These are phyloP conservation scores for Megalurothrips usitatus DNA, from an alignment of 2,888 invertebrate species.

Conservation along the genomic window DNA sequence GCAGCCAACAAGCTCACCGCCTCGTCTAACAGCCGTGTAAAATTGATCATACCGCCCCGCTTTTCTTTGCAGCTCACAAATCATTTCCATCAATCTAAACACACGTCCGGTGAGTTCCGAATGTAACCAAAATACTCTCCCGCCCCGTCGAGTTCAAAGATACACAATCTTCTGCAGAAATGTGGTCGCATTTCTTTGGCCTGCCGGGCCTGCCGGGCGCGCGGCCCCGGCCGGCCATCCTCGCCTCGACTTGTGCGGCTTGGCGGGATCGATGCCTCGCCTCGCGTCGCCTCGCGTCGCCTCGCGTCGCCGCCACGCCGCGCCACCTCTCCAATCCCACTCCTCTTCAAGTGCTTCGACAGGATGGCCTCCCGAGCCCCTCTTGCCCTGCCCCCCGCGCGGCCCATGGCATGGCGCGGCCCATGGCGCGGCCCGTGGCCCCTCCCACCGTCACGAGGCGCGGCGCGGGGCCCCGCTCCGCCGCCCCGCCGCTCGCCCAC, in stretches of 20 bases:
- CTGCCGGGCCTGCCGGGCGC: no score
- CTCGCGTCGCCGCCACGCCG: neutral
- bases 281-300: neutral
- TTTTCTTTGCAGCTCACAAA: no score
- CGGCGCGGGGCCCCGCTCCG: neutral
- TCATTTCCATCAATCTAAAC: no score
- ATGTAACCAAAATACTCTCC: no score
- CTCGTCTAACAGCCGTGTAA: no score
- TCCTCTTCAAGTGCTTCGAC: constrained; percentile 3
- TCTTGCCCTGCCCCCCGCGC: neutral
- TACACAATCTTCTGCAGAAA: no score
- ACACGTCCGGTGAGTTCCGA: no score
- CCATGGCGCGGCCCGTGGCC: neutral
- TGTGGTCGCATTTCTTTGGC: no score
- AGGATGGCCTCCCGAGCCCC: constrained; percentile 9
- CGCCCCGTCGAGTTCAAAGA: no score
- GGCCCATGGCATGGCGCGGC: neutral
- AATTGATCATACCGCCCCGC: no score
- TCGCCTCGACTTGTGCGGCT: neutral
- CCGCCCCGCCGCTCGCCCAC: neutral
- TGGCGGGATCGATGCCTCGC: neutral
- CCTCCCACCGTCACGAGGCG: neutral
- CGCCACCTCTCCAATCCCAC: neutral
- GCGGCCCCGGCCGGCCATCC: neutral
- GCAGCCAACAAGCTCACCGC: no score